Conservation (phyloP, 2,797 vertebrate genomes). For the Sciurus carolinensis region DNA sequence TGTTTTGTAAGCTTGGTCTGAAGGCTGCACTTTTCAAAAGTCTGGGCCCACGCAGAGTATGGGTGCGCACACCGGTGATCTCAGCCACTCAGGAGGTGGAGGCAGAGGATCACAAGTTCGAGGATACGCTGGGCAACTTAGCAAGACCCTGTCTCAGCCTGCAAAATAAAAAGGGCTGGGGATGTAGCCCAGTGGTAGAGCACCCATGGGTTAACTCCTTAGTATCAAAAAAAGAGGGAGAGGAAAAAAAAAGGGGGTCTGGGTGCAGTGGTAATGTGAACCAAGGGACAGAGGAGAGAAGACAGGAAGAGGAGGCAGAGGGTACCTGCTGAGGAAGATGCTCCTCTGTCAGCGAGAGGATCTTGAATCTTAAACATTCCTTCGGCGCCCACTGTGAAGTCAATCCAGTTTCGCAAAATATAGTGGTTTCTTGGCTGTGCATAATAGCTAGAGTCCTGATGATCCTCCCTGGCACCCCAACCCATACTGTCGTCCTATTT, state of each 20-base stretch:
- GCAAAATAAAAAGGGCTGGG: too few relatives aligned
- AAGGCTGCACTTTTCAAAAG: background rate
- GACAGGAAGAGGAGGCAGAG: background rate
- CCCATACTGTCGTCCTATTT: background rate
- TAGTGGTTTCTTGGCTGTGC: background rate
- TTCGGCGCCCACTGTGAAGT: background rate
- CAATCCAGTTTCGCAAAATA: background rate
- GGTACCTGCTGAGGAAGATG: background rate
- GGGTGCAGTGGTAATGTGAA: background rate
- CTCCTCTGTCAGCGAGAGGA: background rate
- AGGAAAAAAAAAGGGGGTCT: too few relatives aligned
- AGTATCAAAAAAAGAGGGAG: too few relatives aligned
- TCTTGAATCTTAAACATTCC: background rate
- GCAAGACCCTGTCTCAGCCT: too few relatives aligned
- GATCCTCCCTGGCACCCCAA: background rate
- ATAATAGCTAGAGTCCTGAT: background rate
- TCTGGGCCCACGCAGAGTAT: background rate
- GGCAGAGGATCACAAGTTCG: too few relatives aligned
- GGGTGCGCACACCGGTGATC: too few relatives aligned
- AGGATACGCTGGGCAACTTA: too few relatives aligned
- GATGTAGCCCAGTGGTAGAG: too few relatives aligned
- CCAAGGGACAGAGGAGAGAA: background rate
- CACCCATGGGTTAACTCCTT: too few relatives aligned
- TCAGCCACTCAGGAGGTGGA: too few relatives aligned
- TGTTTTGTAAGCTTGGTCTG: slow-evolving; percentile 6